phyloP scores from a whole-genome alignment of 2,888 invertebrate species.

The Eumerus sabulonum region DNA sequence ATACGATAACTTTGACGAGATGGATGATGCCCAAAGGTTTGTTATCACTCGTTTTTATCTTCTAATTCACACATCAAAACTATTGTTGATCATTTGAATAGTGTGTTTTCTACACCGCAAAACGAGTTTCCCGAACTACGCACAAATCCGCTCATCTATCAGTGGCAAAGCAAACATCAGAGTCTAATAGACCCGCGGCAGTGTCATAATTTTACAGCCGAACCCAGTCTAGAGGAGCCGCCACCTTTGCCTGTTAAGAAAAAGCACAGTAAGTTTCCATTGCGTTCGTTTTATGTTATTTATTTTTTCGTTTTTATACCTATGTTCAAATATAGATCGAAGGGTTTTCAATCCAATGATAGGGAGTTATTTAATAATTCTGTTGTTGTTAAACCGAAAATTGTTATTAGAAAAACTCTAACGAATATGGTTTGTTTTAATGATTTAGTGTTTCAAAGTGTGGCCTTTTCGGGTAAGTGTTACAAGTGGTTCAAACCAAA shows the following conservation, averaged over 20 bases:
- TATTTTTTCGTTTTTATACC: slow-evolving; percentile 66
- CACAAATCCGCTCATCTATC: slow-evolving; percentile 71
- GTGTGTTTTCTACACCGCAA: slow-evolving; percentile 69
- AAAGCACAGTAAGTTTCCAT: slow-evolving; percentile 91
- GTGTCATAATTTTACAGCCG: slow-evolving; percentile 67
- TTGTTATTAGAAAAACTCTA: slow-evolving; percentile 78
- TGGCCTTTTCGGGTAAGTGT: slow-evolving; percentile 95
- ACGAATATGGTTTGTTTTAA: slow-evolving; percentile 78
- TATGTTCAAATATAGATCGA: slow-evolving; percentile 63
- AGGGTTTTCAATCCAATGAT: slow-evolving; percentile 60
- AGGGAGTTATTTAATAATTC: slow-evolving; percentile 59
- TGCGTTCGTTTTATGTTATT: slow-evolving; percentile 71
- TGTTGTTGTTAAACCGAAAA: slow-evolving; percentile 73
- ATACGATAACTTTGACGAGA: slow-evolving; percentile 85
- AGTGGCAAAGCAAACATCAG: slow-evolving; percentile 78
- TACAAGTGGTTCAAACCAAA: slow-evolving; percentile 48
- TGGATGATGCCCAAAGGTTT: slow-evolving; percentile 79
- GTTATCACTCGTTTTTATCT: slow-evolving; percentile 14
- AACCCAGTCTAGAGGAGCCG: slow-evolving; percentile 83
- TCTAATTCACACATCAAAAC: neutral
- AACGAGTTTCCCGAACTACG: slow-evolving; percentile 79
- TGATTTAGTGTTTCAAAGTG: slow-evolving; percentile 94
- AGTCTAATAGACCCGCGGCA: slow-evolving; percentile 77
- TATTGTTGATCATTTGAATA: slow-evolving; percentile 23
- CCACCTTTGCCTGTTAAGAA: slow-evolving; percentile 96